Evolutionary conservation across 2,113 vertebrate genomes (phyloP), one percentile per base, ranked within the genome.

Genomic region (Hippocampus abdominalis): DNA sequence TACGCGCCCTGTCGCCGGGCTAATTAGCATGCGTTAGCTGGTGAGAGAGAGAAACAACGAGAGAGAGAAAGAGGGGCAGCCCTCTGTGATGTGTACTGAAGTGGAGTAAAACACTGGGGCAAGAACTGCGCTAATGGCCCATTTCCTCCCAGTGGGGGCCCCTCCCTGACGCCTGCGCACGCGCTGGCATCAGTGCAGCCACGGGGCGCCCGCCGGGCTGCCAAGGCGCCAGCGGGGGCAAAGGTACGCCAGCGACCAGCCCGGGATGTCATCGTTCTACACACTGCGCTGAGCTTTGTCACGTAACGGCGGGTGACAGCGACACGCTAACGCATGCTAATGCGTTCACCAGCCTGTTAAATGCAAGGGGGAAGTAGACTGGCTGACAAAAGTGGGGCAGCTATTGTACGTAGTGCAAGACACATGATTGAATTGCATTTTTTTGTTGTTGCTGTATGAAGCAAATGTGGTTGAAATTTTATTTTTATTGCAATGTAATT

Each of bases 21-120:
- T 89, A 89, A 90, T 91, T 89, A 90, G 90, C 81, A 83, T 83
- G 84, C 76, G 85, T 88, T 89, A 87, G 81, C 82, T 84, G 76
- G 86, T 87, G 81, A 87, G 86, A 10, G 75, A 74, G 81, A 6
- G 32, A 36, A 5, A n/a, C n/a, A 36, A 36, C 57, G 25, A 16
- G 21, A n/a, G 39, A 44, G 61, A 11, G 61, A n/a, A 11, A n/a
- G 61, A 42, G 85, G 81, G 84, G 84, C 82, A 79, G 86, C 81
- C 81, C 75, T 80, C 67, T 86, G 81, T 88, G 87, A 89, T 88
- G 86, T 90, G 82, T 84, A 86, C 83, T 86, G 84, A 86, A 89
- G 83, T 89, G 86, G 76, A 89, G 84, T 83, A 82, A 89, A 90
- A 88, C 46, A 81, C 75, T 57, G 75, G 88, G 89, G 87, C 86